Evolutionary conservation across 1,140 invertebrate genomes (phyloP).

Genomic region (Akabosia matsudoensis): DNA sequence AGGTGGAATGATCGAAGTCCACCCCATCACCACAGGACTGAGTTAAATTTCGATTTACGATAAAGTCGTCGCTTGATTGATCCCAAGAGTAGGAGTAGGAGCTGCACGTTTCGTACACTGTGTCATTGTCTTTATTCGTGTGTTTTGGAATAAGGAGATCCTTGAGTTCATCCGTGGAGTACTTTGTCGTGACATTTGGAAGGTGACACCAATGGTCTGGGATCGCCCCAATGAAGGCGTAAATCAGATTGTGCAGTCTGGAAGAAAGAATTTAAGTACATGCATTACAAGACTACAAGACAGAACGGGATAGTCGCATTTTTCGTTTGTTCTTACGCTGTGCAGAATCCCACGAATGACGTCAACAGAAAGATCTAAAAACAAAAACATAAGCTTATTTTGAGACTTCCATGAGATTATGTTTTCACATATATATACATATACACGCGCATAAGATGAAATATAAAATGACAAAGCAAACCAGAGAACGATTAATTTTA

Average conservation of each 20-base stretch:
- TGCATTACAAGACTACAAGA: not conserved
- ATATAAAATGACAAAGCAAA: too few species aligned
- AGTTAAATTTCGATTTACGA: slow-evolving; percentile 15
- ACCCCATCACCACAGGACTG: slow-evolving; percentile 15
- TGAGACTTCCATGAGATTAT: too few species aligned
- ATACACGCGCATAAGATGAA: too few species aligned
- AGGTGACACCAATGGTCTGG: slow-evolving; percentile 44
- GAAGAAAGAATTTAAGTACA: not conserved
- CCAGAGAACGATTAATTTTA: too few species aligned
- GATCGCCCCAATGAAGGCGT: slow-evolving; percentile 46
- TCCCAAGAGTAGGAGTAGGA: not conserved
- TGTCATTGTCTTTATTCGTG: slow-evolving; percentile 27
- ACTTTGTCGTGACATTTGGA: not conserved
- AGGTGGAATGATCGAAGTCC: slow-evolving; percentile 39
- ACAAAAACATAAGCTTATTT: too few species aligned
- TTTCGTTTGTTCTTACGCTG: slow-evolving; percentile 20
- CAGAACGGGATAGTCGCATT: too few species aligned
- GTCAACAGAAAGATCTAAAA: slow-evolving; percentile 24
- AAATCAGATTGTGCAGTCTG: slow-evolving; percentile 31
- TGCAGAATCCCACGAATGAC: slow-evolving; percentile 15
- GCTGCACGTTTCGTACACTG: slow-evolving; percentile 32
- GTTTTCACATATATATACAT: too few species aligned
- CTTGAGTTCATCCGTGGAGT: slow-evolving; percentile 27
- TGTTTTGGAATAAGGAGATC: slow-evolving; percentile 40
- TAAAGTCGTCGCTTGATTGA: not conserved